phyloP scores from a whole-genome alignment of 2,797 vertebrate genomes.

The Phalloptychus januarius region DNA sequence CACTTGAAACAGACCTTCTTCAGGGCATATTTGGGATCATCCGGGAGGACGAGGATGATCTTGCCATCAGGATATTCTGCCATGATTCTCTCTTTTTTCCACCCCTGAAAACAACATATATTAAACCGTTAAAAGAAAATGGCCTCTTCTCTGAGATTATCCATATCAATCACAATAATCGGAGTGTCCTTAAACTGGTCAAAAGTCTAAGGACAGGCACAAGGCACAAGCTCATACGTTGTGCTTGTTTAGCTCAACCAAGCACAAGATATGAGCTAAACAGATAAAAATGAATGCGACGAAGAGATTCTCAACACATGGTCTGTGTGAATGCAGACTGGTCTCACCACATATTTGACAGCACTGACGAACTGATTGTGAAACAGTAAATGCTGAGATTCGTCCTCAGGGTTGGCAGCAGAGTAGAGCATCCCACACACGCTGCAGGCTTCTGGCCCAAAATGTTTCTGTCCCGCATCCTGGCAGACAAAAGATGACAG shows the following conservation, averaged over 20 bases:
- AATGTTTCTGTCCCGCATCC: slow-evolving; percentile 95
- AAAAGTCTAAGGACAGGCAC: too few relatives aligned
- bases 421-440: slow-evolving; percentile 99
- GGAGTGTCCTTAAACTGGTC: too few relatives aligned
- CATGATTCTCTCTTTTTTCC: slow-evolving; percentile 99
- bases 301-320: not conserved
- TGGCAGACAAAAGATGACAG: slow-evolving; percentile 51
- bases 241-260: not conserved
- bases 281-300: not conserved
- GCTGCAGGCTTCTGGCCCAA: slow-evolving; percentile 93
- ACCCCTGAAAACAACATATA: slow-evolving; percentile 82
- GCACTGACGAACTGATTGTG: slow-evolving; percentile 99
- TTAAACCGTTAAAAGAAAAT: not conserved
- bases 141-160: not conserved
- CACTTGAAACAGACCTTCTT: slow-evolving; percentile 87
- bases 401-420: slow-evolving; percentile 94
- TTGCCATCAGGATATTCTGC: slow-evolving; percentile 96
- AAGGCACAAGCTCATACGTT: too few relatives aligned
- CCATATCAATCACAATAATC: not conserved
- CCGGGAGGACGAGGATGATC: slow-evolving; percentile 97
- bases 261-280: not conserved
- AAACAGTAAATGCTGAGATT: slow-evolving; percentile 96
- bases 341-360: slow-evolving; percentile 97
- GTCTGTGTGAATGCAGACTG: not conserved
- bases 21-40: slow-evolving; percentile 98